Base-by-base conservation (phyloP, 2,797 vertebrate genomes). In the Psittacula derbiana region DNA sequence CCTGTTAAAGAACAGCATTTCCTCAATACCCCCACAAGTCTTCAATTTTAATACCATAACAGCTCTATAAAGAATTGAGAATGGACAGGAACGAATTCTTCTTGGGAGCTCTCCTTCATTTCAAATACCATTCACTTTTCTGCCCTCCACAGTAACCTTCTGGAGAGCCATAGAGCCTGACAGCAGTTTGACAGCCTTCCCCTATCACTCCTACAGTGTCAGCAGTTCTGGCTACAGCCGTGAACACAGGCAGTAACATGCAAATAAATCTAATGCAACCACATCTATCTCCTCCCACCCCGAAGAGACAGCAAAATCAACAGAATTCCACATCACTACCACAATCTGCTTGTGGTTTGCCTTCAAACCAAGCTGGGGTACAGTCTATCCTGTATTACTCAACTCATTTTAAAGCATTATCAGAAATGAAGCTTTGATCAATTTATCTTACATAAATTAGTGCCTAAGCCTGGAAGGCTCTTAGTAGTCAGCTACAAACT, bases 241-340 rank as follows among this genome's bases (percentile, higher is more conserved):
- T 4, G 40, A 93, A 87, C 13, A 74, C 88, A 91, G 86, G 88
- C 41, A 92, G 75, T 11, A 76, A 95, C 72, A 90, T 43, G 88
- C 80, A 93, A 95, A 94, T 85, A 80, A 57, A 74, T 40, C 30
- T 74, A 92, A 85, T 41, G 41, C 69, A 91, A 84, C 78, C 84
- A 78, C 79, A 83, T 18, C 62, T 71, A 44, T 20, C 10, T 43
- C 84, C 75, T 93, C 81, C 94, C 84, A 74, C 10, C 79, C 79
- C 92, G 86, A 66, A 89, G 30, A 92, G 86, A 92, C 92, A 95
- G 72, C 72, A 86, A 91, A 92, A 94, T 94, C 91, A 94, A 95
- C 84, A 89, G 71, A 92, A 83, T 41, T 89, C 81, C 91, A 87
- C 61, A 92, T 93, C 88, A 58, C 46, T 65, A 74, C 75, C 86